Evolutionary conservation across 2,888 invertebrate species (phyloP), one percentile per base, ranked within the genome.

Genomic region (Coelopa pilipes): DNA sequence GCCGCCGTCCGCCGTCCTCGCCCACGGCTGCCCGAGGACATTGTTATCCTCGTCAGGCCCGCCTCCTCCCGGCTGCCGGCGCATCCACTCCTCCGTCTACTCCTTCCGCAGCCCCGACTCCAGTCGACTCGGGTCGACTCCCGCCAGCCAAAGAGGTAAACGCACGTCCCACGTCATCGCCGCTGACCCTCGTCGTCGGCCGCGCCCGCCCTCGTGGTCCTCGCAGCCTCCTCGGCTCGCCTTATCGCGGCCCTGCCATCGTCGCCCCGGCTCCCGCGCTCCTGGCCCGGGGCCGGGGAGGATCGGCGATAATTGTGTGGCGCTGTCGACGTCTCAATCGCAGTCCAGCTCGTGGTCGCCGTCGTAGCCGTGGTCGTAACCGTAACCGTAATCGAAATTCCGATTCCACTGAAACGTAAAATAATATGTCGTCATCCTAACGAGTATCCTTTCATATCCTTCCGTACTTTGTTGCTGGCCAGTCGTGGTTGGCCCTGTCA

Each of bases 341-440:
- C 74, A 46, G 50, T 60, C 49, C 21, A 24, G 15, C 19, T 60
- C 49, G 66, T 66, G n/a, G 74, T 69, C 74, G 68, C 83, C 83
- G 85, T 83, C 82, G 83, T 34, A 34, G 34, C 7, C 34, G 78
- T 74, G 46, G 53, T 62, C 53, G 62, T 62, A 34, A 62, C 34
- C 66, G 66, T 66, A 34, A 74, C 69, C 74, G 68, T 83, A 83
- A 84, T 83, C 82, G 83, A 85, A 84, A 83, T 83, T 81, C 81
- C 83, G 82, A 81, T 66, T 66, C 50, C 66, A 66, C 24, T 83
- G 83, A 82, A 83, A 84, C 81, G 83, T 84, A 81, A 85, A 84
- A 83, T 84, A 82, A 80, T 81, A 79, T 78, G 77, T 76, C 76
- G 76, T 77, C 76, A 69, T 59, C 66, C 47, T 59, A 49, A 70